These are phyloP conservation scores for Lasioglossum oenotherae DNA, from an alignment of 2,888 invertebrate genomes.

Conservation along the genomic window DNA sequence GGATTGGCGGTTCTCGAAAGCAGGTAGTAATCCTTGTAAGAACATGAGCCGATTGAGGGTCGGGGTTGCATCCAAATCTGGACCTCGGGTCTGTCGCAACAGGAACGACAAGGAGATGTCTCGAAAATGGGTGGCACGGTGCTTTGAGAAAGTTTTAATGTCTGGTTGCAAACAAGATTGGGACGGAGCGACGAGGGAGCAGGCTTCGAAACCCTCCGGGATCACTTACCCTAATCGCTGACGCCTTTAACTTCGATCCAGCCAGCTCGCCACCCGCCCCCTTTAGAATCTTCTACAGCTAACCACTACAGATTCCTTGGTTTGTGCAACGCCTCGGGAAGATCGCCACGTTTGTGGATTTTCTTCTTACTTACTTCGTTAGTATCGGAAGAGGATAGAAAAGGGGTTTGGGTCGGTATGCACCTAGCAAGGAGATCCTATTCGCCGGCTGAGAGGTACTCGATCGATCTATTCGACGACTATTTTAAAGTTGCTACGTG, in stretches of 20 bases:
- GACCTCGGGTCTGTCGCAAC: conserved; percentile 24
- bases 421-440: background rate
- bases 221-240: conserved; percentile 75
- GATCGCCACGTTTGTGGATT: conserved; percentile 44
- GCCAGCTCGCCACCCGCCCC: background rate
- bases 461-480: conserved; percentile 31
- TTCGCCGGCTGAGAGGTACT: background rate
- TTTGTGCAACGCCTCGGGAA: conserved; percentile 58
- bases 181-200: conserved; percentile 19
- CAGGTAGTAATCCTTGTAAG: conserved; percentile 54
- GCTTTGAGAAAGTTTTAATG: conserved; percentile 73
- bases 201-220: conserved; percentile 62
- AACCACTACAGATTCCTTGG: conserved; percentile 54
- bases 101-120: conserved; percentile 25
- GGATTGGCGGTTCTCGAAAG: conserved; percentile 17
- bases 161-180: conserved; percentile 72
- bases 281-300: conserved; percentile 23
- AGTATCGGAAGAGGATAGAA: conserved; percentile 22
- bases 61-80: conserved; percentile 42
- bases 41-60: conserved; percentile 46
- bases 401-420: background rate
- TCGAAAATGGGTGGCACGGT: conserved; percentile 34
- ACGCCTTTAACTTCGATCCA: conserved; percentile 64
- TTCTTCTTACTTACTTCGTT: background rate
- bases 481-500: conserved; percentile 22